Evolutionary conservation across 2,113 vertebrate species (phyloP), one percentile per base, ranked within the genome.

Genomic region (Orthochromis malagaraziensis): DNA sequence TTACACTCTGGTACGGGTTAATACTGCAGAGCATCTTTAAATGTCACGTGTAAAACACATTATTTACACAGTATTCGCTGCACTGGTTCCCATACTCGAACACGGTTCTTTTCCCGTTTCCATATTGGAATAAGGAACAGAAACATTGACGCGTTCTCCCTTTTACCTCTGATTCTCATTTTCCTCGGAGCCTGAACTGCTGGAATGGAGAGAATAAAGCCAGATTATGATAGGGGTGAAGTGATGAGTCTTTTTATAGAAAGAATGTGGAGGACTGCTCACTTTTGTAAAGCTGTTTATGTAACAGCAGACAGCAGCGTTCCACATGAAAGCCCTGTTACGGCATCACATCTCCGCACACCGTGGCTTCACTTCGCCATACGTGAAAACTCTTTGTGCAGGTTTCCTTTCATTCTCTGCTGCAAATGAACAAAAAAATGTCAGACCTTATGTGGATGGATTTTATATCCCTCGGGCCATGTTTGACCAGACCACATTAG

Each of bases 191-290:
- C 14, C 79, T 31, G 19, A 89, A 83, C 82, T 40, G 33, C 79
- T 14, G 54, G 57, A 60, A 84, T 10, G 29, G 68, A 75, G 84
- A 87, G 81, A 93, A 84, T 86, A 84, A 92, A 92, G 79, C 68
- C 84, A 90, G 89, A 91, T 90, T 87, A 88, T 4, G 81, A 91
- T 86, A 53, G 87, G 65, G 91, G 57, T 88, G 87, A 92, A 92
- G 60, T 79, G 84, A 85, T 35, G 94, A 80, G 79, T 92, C 92
- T 91, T 95, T 95, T 93, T 92, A 91, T 90, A 94, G 92, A 79
- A 57, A 54, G 85, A 83, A 81, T 92, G 93, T 89, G 88, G 86
- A 91, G 89, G 87, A 92, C 88, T 79, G 90, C 83, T 91, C 84
- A 84, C 92, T 90, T 91, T 29, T 85, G 79, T 68, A 88, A 92